Evolutionary conservation across 1,140 invertebrate species (phyloP), one percentile per base, ranked within the genome.

Genomic region (Babylonia areolata): DNA sequence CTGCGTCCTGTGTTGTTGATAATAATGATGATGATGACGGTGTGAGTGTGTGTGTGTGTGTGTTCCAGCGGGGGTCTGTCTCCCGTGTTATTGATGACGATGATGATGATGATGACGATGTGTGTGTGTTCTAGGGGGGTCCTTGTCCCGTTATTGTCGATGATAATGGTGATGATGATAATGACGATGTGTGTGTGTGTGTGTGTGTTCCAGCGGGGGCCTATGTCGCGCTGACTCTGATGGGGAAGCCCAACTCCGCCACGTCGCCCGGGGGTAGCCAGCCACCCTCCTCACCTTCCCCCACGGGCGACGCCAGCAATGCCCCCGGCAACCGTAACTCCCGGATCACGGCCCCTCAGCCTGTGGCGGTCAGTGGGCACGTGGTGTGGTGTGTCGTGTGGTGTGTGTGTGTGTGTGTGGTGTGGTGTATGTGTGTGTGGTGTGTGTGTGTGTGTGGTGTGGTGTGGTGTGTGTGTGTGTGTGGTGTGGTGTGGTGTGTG

Each of bases 291-390:
- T 82, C 33, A 73, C 46, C 46, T 37, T 64, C 94, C n/a, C 23
- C 82, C 58, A 80, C 79, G n/a, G n/a, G n/a, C 33, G 5, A 51
- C 17, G 46, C 28, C 85, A 84, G 64, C 35, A 84, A 39, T 28
- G 23, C 78, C 46, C 42, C 85, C 46, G 69, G 85, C 40, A 88
- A 84, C 33, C 81, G 87, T 31, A 85, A 90, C 75, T 89, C 88
- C 93, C 95, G 96, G 51, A 98, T 98, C 88, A 98, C 97, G 28
- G 97, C 96, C 28, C 97, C 97, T 6, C 96, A 97, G 90, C 97
- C 97, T 87, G 97, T 98, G 90, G 97, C 98, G 95, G 97, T 98
- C 95, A 94, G 93, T 91, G 80, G 69, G 20, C n/a, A 37, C 17
- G 20, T 77, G 17, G 17, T 51, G 20, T 51, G 9, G 23, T 75